Percentiles rank a stretch among this genome's conserved stretches.
Evolutionary conservation across 2,888 invertebrate genomes (phyloP).

Genomic region (Nomada fabriciana): DNA sequence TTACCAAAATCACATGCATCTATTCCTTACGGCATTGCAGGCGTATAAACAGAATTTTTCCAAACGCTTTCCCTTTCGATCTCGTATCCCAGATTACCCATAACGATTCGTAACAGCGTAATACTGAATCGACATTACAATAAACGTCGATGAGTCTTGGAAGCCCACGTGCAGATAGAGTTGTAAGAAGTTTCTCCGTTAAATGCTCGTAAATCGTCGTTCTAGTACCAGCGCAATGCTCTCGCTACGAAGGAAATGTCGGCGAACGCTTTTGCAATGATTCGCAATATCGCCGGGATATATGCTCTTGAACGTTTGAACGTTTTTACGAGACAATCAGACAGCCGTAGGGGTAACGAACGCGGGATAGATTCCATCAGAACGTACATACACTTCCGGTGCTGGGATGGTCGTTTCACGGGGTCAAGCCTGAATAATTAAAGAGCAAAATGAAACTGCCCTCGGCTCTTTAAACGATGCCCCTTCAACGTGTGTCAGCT

Average conservation of each 20-base stretch:
- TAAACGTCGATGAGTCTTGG: background rate
- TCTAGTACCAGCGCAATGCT: background rate
- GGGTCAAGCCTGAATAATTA: constrained; percentile 43
- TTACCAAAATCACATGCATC: too few relatives aligned
- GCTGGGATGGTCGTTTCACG: constrained; percentile 25
- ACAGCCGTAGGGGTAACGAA: constrained; percentile 5
- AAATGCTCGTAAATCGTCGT: background rate
- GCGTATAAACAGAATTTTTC: too few relatives aligned
- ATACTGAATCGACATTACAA: background rate
- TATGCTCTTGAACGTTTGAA: background rate
- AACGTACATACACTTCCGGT: constrained; percentile 12
- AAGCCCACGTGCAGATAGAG: background rate
- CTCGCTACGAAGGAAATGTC: background rate
- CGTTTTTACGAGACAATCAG: constrained; percentile 11
- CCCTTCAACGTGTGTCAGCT: background rate
- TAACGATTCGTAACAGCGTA: background rate
- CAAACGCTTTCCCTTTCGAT: background rate
- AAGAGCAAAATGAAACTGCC: constrained; percentile 21
- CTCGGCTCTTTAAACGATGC: constrained; percentile 19
- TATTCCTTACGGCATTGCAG: too few relatives aligned
- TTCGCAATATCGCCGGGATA: constrained; percentile 12
- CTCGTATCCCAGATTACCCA: background rate
- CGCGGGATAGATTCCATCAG: constrained; percentile 24
- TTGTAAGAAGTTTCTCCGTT: background rate
- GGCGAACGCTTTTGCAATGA: constrained; percentile 10